Conservation (phyloP, 2,888 invertebrate species). For the Cephus pygmeus region DNA sequence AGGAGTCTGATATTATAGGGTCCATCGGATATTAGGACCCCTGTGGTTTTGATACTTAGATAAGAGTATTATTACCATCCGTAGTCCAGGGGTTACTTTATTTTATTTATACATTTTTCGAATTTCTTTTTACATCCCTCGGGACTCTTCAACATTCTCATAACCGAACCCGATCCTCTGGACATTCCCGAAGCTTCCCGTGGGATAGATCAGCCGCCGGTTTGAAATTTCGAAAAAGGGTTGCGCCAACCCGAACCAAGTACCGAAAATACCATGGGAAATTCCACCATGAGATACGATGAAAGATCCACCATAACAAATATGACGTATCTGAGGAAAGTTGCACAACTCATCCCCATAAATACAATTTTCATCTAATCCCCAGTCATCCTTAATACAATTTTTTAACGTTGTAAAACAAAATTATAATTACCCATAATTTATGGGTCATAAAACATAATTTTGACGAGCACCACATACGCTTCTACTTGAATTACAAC, state of each 20-base stretch:
- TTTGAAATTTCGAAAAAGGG: neutral
- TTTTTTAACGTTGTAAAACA: neutral
- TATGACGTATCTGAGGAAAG: neutral
- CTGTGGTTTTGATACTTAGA: slow-evolving; percentile 19
- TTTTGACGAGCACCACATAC: neutral
- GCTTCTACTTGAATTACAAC: slow-evolving; percentile 22
- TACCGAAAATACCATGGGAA: neutral
- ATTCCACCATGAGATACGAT: neutral
- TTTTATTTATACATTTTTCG: neutral
- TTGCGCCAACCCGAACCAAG: neutral
- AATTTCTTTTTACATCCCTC: neutral
- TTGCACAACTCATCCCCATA: neutral
- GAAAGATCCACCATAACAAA: slow-evolving; percentile 5
- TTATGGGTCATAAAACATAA: neutral
- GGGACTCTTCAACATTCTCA: neutral
- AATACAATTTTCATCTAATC: neutral
- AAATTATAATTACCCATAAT: neutral
- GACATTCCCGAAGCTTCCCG: slow-evolving; percentile 1
- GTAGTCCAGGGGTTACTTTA: neutral
- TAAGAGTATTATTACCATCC: slow-evolving; percentile 21
- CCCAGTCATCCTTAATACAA: neutral
- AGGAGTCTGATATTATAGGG: neutral
- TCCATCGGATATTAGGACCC: slow-evolving; percentile 9
- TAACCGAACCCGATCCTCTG: neutral
- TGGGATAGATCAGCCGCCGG: neutral